Base-by-base conservation (phyloP, 2,113 vertebrate genomes). In the Polyodon spathula region DNA sequence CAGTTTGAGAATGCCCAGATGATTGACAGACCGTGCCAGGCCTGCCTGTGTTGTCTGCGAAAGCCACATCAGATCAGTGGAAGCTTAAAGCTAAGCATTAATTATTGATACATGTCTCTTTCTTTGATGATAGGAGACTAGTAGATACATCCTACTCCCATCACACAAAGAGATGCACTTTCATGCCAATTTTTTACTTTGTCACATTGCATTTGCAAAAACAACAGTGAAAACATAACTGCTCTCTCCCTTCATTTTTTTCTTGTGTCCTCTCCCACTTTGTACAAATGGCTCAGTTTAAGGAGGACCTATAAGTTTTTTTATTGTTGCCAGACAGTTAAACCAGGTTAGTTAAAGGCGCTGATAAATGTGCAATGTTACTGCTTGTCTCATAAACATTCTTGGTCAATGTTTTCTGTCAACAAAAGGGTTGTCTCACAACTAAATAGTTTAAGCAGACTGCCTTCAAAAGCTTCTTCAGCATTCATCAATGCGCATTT, bases 171-270 rank as follows among this genome's bases (percentile, higher is more conserved):
- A 79, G 75, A 70, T 70, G 75, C 78, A 76, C 81, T 84, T 82
- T 79, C 84, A 78, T 77, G 80, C 78, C 73, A 76, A 77, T 79
- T 85, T 84, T 87, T 84, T 84, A 84, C 78, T 65, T 81, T 86
- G 93, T 95, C 94, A 91, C 84, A 85, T 88, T 84, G 70, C 73
- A 90, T 94, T 90, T 90, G 79, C 77, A 81, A 85, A 90, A 94
- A 91, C 88, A 93, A 88, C 81, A 75, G 81, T 81, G 76, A 86
- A 89, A 89, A 88, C 86, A 84, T 77, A 88, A 87, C 82, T 84
- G 84, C 80, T 83, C 81, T 78, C 77, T 63, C 69, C 70, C 66
- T 61, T 68, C 74, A 68, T 70, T 66, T 74, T 74, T 76, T 68
- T 72, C 70, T 73, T 81, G 76, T 81, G 78, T 63, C 73, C 71